phyloP scores from a whole-genome alignment of 2,888 invertebrate species.

The Nomada ruficornis region DNA sequence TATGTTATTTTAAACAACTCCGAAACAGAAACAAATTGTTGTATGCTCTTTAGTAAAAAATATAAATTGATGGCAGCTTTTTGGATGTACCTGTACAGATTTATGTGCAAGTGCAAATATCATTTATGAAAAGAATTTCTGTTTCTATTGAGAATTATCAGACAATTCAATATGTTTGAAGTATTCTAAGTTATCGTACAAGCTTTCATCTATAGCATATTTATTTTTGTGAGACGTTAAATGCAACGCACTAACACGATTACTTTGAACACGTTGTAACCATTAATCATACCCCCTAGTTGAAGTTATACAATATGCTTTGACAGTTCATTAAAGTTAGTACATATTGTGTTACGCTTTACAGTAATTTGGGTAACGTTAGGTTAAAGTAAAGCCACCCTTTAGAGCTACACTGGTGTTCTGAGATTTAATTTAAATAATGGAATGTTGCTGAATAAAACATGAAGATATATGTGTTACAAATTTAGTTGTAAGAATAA shows the following conservation, averaged over 20 bases:
- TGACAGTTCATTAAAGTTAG: constrained; percentile 8
- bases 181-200: not conserved
- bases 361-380: not conserved
- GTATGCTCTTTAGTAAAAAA: too few relatives aligned
- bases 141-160: too few relatives aligned
- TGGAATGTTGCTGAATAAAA: too few relatives aligned
- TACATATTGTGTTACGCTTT: not conserved
- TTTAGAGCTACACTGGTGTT: not conserved
- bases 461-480: too few relatives aligned
- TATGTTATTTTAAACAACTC: too few relatives aligned
- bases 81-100: too few relatives aligned
- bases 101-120: too few relatives aligned
- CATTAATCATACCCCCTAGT: not conserved
- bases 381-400: not conserved
- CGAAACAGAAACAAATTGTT: too few relatives aligned
- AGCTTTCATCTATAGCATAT: not conserved
- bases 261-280: not conserved
- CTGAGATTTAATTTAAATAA: too few relatives aligned
- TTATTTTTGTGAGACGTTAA: not conserved
- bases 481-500: too few relatives aligned
- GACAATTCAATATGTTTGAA: not conserved
- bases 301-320: not conserved
- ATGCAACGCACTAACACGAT: not conserved
- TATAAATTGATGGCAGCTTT: too few relatives aligned
- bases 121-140: too few relatives aligned